Evolutionary conservation across 2,888 invertebrate genomes (phyloP).

Genomic region (Cremastinae sp.): DNA sequence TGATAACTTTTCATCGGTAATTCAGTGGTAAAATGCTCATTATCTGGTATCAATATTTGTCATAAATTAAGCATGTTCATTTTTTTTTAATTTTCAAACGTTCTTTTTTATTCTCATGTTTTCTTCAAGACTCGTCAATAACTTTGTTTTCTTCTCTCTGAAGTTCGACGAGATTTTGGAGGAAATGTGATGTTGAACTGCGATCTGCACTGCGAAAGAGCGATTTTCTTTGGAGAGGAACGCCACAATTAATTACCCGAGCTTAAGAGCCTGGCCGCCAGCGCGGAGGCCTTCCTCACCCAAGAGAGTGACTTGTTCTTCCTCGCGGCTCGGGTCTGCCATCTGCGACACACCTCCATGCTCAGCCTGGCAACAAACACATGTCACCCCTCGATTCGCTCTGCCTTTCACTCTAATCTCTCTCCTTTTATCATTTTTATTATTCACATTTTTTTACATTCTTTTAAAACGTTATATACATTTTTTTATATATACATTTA

Average conservation of each 20-base stretch:
- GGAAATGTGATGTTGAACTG: too few relatives aligned
- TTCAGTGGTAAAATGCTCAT: background rate
- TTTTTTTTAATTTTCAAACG: too few relatives aligned
- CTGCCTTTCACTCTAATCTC: conserved; percentile 73
- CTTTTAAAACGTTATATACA: background rate
- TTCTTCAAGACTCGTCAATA: too few relatives aligned
- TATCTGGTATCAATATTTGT: background rate
- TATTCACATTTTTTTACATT: conserved; percentile 12
- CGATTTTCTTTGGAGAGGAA: conserved; percentile 63
- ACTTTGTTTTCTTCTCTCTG: too few relatives aligned
- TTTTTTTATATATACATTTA: too few relatives aligned
- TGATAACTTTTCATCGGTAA: background rate
- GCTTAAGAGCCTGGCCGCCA: conserved; percentile 97
- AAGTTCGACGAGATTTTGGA: too few relatives aligned
- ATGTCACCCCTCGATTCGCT: conserved; percentile 78
- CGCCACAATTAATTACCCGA: conserved; percentile 91
- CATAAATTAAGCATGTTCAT: background rate
- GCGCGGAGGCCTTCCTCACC: conserved; percentile 97
- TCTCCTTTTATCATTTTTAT: conserved; percentile 57
- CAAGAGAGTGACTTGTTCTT: conserved; percentile 97
- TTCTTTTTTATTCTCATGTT: too few relatives aligned
- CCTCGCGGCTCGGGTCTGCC: conserved; percentile 97
- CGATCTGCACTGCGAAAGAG: conserved; percentile 67
- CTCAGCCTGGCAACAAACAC: conserved; percentile 87
- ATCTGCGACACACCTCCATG: conserved; percentile 90